Base-by-base conservation (phyloP, 2,113 vertebrate genomes). In the Narcine bancroftii region DNA sequence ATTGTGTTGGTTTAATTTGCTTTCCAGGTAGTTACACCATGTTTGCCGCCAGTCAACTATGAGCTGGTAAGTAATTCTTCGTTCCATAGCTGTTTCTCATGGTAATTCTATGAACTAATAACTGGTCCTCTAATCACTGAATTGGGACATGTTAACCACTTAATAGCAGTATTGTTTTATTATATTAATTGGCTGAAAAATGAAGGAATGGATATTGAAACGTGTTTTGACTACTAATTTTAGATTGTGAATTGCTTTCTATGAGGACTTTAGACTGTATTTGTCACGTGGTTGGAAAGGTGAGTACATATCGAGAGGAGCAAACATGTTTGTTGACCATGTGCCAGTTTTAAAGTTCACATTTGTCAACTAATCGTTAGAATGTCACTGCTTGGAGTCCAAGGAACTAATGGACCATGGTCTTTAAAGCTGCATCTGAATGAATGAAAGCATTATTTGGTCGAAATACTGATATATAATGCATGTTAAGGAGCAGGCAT, bases 21-120 rank as follows among this genome's bases (percentile, higher is more conserved):
- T 39, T 93, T 92, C 6, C 79, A 95, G 94, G 93, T 95, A 60
- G 89, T 94, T 93, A 94, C 92, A 76, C 89, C 92, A 83, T 95
- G 93, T 65, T 93, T 93, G 93, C 92, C 92, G 50, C 93, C 92
- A 93, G 93, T 92, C 92, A 94, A 56, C 93, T 93, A 92, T 3
- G 17, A 94, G 60, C 71, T 92, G 93, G 93, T 95, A 93, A 94
- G 93, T 94, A 26, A 19, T 29, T 47, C 56, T 42, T 81, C 36
- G 21, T 75, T 2, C 17, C 53, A 47, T 76, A 0, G 33, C 9
- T 91, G 63, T 69, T 91, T 91, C 45, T 47, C 42, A 91, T 69
- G 36, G 63, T 69, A 69, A 91, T 47, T 24, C 26, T 69, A n/a
- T 89, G 24, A 65, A 29, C 65, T 33, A 91, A 65, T 71, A 21